A percentile compares a stretch with the other conserved stretches of the same genome.
These are phyloP conservation scores for Dicyrtomina minuta DNA, from an alignment of 2,888 invertebrate genomes.

Conservation along the genomic window DNA sequence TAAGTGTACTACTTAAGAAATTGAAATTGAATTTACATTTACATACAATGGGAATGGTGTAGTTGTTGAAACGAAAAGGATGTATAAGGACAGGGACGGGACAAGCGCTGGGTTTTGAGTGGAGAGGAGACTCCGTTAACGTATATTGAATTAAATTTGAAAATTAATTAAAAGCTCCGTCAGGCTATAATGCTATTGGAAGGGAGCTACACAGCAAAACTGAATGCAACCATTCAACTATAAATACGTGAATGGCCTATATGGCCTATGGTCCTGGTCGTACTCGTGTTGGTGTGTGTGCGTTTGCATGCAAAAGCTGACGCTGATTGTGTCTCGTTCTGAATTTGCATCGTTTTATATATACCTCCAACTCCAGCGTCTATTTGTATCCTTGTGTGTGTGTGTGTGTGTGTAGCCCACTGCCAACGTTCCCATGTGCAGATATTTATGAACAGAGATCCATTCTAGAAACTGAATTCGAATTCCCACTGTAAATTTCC, in stretches of 20 bases:
- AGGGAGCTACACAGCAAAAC: too few relatives aligned
- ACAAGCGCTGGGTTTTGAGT: conserved; percentile 18
- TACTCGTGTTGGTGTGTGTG: too few relatives aligned
- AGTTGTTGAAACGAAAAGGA: too few relatives aligned
- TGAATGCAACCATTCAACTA: too few relatives aligned
- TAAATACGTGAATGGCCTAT: too few relatives aligned
- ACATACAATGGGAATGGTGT: too few relatives aligned
- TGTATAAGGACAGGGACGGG: neutral
- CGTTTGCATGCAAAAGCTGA: neutral
- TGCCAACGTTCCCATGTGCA: neutral
- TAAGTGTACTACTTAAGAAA: too few relatives aligned
- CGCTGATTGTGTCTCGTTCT: neutral
- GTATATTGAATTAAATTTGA: conserved; percentile 30
- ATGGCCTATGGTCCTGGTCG: too few relatives aligned
- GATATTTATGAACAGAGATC: too few relatives aligned
- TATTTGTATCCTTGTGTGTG: neutral
- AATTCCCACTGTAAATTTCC: too few relatives aligned
- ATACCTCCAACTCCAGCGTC: neutral
- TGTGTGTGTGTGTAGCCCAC: neutral
- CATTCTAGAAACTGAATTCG: too few relatives aligned
- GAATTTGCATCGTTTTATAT: conserved; percentile 9
- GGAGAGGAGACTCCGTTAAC: conserved; percentile 16
- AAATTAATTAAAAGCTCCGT: conserved; percentile 31
- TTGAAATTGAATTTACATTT: too few relatives aligned
- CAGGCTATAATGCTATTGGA: neutral